These are phyloP conservation scores for Rapana venosa DNA, from an alignment of 2,888 invertebrate species.

Conservation along the genomic window DNA sequence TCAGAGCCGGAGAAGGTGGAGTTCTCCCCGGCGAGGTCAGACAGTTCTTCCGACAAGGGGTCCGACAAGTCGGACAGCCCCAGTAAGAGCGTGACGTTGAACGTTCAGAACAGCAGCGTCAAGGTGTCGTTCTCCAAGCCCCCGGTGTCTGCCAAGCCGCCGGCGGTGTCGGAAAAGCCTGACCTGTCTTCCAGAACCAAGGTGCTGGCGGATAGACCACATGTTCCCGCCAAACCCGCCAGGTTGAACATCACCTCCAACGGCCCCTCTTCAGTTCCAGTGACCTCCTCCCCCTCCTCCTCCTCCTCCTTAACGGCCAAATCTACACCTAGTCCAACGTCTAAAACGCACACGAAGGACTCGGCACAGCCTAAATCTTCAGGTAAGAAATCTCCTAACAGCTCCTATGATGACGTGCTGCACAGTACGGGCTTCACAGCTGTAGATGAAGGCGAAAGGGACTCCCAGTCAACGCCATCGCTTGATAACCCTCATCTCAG, in stretches of 20 bases:
- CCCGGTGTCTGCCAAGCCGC: not conserved
- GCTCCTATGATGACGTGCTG: not conserved
- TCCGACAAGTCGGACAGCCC: slow-evolving; percentile 24
- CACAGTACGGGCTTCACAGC: not conserved
- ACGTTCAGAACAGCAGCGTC: not conserved
- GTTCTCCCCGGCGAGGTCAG: slow-evolving; percentile 4
- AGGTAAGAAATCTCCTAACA: not conserved
- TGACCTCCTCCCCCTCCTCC: not conserved
- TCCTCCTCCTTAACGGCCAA: not conserved
- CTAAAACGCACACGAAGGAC: not conserved
- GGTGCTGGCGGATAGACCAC: not conserved
- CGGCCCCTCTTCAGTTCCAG: not conserved
- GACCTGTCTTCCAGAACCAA: not conserved
- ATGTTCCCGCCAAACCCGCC: slow-evolving; percentile 4
- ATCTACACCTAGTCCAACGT: not conserved
- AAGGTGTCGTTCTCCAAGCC: slow-evolving; percentile 25
- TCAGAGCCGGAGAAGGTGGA: slow-evolving; percentile 8
- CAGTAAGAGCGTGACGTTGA: slow-evolving; percentile 4
- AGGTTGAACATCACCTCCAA: not conserved
- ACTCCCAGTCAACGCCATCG: not conserved
- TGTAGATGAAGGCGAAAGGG: not conserved
- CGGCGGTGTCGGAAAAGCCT: not conserved
- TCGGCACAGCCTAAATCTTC: not conserved
- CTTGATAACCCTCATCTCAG: not conserved
- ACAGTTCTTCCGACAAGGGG: not conserved